Base-by-base conservation (phyloP, 1,140 invertebrate genomes). In the Tribolium madens region DNA sequence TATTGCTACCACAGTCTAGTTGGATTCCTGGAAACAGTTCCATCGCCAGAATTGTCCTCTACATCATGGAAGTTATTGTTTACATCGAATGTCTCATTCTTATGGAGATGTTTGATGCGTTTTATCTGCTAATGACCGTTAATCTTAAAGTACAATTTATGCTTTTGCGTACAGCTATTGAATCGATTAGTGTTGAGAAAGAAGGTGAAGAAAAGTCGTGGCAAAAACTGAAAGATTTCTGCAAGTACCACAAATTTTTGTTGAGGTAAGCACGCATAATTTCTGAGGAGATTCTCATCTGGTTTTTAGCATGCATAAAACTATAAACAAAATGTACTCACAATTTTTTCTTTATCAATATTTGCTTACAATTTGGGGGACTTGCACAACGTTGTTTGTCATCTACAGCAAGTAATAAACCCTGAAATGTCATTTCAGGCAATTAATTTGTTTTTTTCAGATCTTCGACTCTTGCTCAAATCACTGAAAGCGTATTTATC, bases 281-380 rank as follows among this genome's bases (percentile, higher is more conserved):
- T 12, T 4, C 31, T 26, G 21, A 26, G n/a, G 21, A 18, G 10
- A 64, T 64, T 12, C 36, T 13, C 13, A 14, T 7, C 0, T 15
- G 3, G 12, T 64, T 33, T 64, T 64, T 26, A 64, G 57, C 5
- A 18, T 64, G 12, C 57, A 64, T 9, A 64, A 64, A 14, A 64
- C 21, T 3, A n/a, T 64, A 3, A 33, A 64, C 12, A 64, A 31
- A 6, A 18, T 33, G 21, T 64, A 18, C 26, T 64, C 57, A 0
- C 18, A 33, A 10, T 64, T 33, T 33, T 64, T 64, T 33, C n/a
- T 64, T 33, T 64, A 26, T 6, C 9, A n/a, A 33, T 64, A 64
- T 13, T 36, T 64, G 21, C n/a, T 31, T 33, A 64, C 57, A 3
- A 64, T 64, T 13, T 21, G 57, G 26, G 57, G 57, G 6, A 31